Conservation (phyloP, 2,888 invertebrate genomes). For the Maniola hyperantus region DNA sequence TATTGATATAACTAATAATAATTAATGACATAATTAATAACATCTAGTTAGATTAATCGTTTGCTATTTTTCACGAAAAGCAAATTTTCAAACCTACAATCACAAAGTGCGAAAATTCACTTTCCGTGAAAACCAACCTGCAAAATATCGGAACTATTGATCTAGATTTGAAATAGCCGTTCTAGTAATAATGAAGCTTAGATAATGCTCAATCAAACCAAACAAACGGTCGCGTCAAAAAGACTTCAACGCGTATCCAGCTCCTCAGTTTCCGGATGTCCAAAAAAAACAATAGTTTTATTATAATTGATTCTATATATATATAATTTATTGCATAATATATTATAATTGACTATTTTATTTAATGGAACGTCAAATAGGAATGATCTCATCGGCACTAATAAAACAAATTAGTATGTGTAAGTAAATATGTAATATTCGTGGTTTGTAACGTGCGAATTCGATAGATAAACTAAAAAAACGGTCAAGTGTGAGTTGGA, state of each 20-base stretch:
- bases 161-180: too few species aligned
- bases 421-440: constrained; percentile 15
- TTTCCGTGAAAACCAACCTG: neutral
- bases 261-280: constrained; percentile 4
- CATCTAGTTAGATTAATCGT: too few species aligned
- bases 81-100: too few species aligned
- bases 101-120: too few species aligned
- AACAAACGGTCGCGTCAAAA: neutral
- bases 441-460: constrained; percentile 1
- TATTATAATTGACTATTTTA: neutral
- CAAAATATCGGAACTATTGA: too few species aligned
- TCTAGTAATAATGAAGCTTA: too few species aligned
- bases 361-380: neutral
- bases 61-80: too few species aligned
- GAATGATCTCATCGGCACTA: constrained; percentile 10
- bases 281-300: constrained; percentile 1
- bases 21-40: too few species aligned
- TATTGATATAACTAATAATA: too few species aligned
- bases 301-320: neutral
- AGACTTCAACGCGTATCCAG: constrained; percentile 5
- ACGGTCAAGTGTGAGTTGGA: neutral
- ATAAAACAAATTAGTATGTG: constrained; percentile 15
- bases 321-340: neutral
- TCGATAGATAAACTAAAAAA: neutral
- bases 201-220: neutral